Conservation (phyloP, 2,888 invertebrate genomes). For the Eristalis arbustorum region DNA sequence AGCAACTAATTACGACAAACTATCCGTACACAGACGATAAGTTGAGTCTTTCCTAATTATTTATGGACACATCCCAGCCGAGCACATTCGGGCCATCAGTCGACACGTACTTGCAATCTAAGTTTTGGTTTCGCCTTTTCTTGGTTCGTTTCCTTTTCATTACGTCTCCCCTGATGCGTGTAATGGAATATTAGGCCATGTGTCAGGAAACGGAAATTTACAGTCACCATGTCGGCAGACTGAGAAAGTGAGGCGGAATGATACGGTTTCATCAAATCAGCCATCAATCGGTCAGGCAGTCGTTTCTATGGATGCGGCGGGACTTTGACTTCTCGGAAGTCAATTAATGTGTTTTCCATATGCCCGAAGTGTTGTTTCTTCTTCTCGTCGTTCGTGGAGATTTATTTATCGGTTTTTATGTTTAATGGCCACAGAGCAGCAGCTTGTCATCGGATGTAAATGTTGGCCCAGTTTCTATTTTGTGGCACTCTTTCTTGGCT, state of each 20-base stretch:
- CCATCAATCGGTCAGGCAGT: neutral
- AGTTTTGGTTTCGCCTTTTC: neutral
- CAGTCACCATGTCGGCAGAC: constrained; percentile 5
- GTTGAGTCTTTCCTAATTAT: constrained; percentile 43
- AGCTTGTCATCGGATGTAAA: too few species aligned
- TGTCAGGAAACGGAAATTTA: constrained; percentile 35
- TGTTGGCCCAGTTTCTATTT: too few species aligned
- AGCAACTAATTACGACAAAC: constrained; percentile 33
- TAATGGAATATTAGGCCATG: constrained; percentile 34
- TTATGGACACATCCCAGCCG: constrained; percentile 2
- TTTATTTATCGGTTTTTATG: neutral
- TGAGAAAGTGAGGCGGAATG: neutral
- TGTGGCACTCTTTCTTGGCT: too few species aligned
- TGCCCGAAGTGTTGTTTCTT: neutral
- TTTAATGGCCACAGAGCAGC: too few species aligned
- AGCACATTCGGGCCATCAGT: neutral
- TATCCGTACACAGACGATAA: constrained; percentile 32
- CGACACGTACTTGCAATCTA: neutral
- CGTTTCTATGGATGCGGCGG: neutral
- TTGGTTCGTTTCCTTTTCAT: constrained; percentile 17
- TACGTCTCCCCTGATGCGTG: constrained; percentile 21
- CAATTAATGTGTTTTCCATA: neutral
- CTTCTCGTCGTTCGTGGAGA: neutral
- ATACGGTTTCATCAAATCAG: constrained; percentile 9
- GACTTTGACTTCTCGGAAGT: neutral